Base-by-base conservation (phyloP, 2,797 vertebrate species). In the Myotis pilosus region DNA sequence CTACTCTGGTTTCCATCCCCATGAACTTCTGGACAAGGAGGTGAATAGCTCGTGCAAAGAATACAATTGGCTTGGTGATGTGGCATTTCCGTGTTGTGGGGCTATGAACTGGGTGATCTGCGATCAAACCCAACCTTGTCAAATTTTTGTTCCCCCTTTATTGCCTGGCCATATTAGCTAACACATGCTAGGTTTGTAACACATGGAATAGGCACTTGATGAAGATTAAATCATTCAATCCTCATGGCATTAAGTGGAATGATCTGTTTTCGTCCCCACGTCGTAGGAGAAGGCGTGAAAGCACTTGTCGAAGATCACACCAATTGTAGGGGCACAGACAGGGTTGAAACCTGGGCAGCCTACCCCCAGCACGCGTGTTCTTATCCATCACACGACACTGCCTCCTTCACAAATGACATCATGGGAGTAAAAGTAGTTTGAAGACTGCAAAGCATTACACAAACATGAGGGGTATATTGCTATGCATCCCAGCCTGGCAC, bases 221-320 rank as follows among this genome's bases (percentile, higher is more conserved):
- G 86, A 89, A 93, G 17, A 86, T 55, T 36, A 55, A 82, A 33
- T 55, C 71, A 23, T 30, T 89, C 60, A 84, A 68, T 94, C 38
- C 23, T 72, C n/a, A 25, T 38, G 82, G 74, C 36, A 60, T 51
- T 53, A 68, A 38, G 41, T 69, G 28, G 51, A 84, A 90, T 1
- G 6, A 44, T 69, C 33, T 86, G 20, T 75, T 66, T 71, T 23
- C 44, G 20, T 60, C 20, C 68, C 38, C 30, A 28, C 69, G 76
- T 94, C 62, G 36, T 36, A 84, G 66, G 85, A 72, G 57, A 84
- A 69, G 19, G 89, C 89, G 53, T 25, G 47, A 95, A 76, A 91
- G 60, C 1, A 20, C 28, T 87, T 91, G 60, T 30, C 30, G 13
- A 49, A 22, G 44, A 75, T 28, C 25, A 74, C 55, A 36, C 11